phyloP scores from a whole-genome alignment of 2,888 invertebrate genomes.

The Agriopis leucophaearia region DNA sequence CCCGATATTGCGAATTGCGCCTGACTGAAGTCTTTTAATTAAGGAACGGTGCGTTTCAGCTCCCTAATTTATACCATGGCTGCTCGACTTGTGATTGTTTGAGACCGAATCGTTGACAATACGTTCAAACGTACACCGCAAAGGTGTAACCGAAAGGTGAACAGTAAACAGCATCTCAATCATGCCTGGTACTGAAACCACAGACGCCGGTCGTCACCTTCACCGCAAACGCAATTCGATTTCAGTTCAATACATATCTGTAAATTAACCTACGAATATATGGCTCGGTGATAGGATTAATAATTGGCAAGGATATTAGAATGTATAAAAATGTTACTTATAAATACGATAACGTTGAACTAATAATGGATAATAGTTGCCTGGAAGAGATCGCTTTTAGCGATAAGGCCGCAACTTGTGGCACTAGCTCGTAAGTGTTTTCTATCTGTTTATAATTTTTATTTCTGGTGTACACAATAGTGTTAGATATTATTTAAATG shows the following conservation, averaged over 20 bases:
- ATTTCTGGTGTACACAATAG: too few relatives aligned
- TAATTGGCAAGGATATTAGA: not conserved
- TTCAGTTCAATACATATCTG: conserved; percentile 26
- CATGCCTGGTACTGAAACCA: conserved; percentile 28
- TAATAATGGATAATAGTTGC: not conserved
- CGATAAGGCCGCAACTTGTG: too few relatives aligned
- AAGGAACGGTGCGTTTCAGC: conserved; percentile 67
- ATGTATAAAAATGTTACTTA: not conserved
- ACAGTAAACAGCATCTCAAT: conserved; percentile 23
- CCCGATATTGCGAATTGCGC: conserved; percentile 77
- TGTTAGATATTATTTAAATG: too few relatives aligned
- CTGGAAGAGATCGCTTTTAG: too few relatives aligned
- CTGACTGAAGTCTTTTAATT: conserved; percentile 84
- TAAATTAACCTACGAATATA: conserved; percentile 13
- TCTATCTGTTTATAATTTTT: too few relatives aligned
- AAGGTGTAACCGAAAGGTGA: conserved; percentile 39
- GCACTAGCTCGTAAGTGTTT: too few relatives aligned
- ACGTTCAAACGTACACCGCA: conserved; percentile 31
- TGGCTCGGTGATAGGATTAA: not conserved
- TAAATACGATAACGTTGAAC: not conserved
- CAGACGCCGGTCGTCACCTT: conserved; percentile 25
- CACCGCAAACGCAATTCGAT: conserved; percentile 20
- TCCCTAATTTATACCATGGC: conserved; percentile 69
- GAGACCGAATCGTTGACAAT: conserved; percentile 63
- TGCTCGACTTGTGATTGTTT: conserved; percentile 73